Percentiles rank a stretch among this genome's conserved stretches.
phyloP scores from a whole-genome alignment of 2,888 invertebrate genomes.

The Eurytoma adleriae region DNA sequence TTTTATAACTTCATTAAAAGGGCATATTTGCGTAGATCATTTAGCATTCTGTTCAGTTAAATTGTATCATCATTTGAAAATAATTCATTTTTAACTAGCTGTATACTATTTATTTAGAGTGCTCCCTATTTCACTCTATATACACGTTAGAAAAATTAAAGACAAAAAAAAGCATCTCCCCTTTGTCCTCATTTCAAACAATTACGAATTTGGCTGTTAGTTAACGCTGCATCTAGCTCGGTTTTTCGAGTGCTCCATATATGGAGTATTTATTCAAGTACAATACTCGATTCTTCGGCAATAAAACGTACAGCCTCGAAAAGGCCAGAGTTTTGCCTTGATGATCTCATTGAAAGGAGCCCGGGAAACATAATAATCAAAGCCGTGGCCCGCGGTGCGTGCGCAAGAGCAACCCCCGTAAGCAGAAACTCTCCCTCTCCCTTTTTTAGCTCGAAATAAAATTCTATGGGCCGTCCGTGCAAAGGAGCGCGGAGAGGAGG shows the following conservation, averaged over 20 bases:
- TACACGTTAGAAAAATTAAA: too few species aligned
- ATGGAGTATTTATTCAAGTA: not conserved
- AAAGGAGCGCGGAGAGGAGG: not conserved
- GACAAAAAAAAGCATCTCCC: too few species aligned
- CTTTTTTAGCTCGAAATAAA: constrained; percentile 15
- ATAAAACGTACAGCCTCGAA: not conserved
- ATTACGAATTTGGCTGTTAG: not conserved
- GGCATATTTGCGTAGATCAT: too few species aligned
- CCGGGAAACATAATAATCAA: constrained; percentile 25
- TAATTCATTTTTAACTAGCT: too few species aligned
- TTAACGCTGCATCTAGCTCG: not conserved
- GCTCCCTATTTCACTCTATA: too few species aligned
- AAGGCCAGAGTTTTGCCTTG: constrained; percentile 16
- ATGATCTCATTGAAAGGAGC: constrained; percentile 22
- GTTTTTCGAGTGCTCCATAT: not conserved
- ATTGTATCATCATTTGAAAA: too few species aligned
- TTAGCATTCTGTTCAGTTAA: too few species aligned
- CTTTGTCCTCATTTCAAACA: too few species aligned
- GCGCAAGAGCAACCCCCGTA: not conserved
- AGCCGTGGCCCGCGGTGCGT: not conserved
- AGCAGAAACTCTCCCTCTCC: constrained; percentile 6
- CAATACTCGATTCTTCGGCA: constrained; percentile 2
- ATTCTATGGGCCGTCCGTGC: constrained; percentile 4
- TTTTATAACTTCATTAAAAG: too few species aligned
- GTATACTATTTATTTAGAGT: too few species aligned